Conservation (phyloP, 2,113 vertebrate species). For the Chascanopsetta lugubris region DNA sequence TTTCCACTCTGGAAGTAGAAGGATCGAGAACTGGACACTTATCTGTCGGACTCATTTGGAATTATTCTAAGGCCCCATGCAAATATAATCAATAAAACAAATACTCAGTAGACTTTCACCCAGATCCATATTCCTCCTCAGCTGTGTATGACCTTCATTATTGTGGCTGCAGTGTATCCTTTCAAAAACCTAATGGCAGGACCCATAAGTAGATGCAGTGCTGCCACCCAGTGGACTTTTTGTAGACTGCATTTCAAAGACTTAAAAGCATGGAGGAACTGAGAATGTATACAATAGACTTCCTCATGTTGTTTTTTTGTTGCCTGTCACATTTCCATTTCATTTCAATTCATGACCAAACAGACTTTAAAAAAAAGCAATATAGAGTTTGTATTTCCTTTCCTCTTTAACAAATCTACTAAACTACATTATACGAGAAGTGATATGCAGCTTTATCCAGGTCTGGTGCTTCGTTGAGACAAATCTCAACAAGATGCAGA, state of each 20-base stretch:
- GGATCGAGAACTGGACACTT: no score
- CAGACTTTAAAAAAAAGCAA: conserved; percentile 57
- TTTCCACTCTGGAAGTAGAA: no score
- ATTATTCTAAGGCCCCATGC: no score
- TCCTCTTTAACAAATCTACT: conserved; percentile 19
- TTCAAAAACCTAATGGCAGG: no score
- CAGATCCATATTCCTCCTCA: no score
- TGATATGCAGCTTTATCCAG: conserved; percentile 46
- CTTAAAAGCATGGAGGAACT: not conserved
- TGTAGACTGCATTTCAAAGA: conserved; percentile 12
- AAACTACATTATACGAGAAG: conserved; percentile 36
- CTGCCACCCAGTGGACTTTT: conserved; percentile 55
- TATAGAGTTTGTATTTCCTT: conserved; percentile 31
- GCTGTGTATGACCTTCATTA: not conserved
- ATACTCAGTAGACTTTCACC: no score
- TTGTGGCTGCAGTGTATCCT: not conserved
- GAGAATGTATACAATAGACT: conserved; percentile 1
- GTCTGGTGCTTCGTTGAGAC: conserved; percentile 25
- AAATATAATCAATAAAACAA: no score
- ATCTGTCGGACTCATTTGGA: no score
- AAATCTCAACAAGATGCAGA: conserved; percentile 37
- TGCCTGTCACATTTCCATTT: not conserved
- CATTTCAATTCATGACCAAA: conserved; percentile 22
- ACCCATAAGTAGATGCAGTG: conserved; percentile 36
- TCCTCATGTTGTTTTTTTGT: not conserved